Evolutionary conservation across 1,140 invertebrate genomes (phyloP), one percentile per base, ranked within the genome.

Genomic region (Eupristina koningsbergeri): DNA sequence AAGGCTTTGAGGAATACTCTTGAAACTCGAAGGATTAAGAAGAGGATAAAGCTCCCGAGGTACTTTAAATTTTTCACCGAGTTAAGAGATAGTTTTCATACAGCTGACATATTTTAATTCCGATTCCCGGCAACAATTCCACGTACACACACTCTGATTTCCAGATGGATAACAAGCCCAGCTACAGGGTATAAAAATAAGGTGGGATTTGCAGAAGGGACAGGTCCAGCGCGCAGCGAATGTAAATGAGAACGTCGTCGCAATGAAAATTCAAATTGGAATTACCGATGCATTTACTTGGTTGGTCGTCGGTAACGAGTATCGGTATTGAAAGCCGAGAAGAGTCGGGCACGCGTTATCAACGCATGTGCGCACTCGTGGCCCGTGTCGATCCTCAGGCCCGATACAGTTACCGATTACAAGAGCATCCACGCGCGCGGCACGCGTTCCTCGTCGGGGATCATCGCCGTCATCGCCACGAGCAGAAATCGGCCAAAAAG

Each of bases 391-490:
- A 76, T 41, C 36, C 31, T 5, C 6, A 45, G 41, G 6, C 41
- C 41, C 74, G 50, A 76, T 61, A 50, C 41, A 73, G 41, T 75
- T 45, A 75, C n/a, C 5, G 31, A 39, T 75, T 26, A 41, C 41
- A 50, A 15, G 45, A 31, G 73, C 45, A 8, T 50, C 74, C 74
- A 76, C 74, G 74, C 74, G 74, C 13, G 45, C 31, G 74, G 47
- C 74, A 76, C 74, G 74, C 74, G 74, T 19, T 58, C 50, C 0
- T 15, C n/a, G n/a, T n/a, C n/a, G n/a, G n/a, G n/a, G n/a, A n/a
- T n/a, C n/a, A n/a, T 29, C 64, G 64, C 64, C 64, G 19, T 67
- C 31, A 36, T 36, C 31, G 17, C 31, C 13, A 67, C 15, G 53
- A 53, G 13, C 17, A 75, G 26, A 31, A 45, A 73, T 50, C 26